phyloP scores from a whole-genome alignment of 2,797 vertebrate genomes.

The Gephyroberyx darwinii region DNA sequence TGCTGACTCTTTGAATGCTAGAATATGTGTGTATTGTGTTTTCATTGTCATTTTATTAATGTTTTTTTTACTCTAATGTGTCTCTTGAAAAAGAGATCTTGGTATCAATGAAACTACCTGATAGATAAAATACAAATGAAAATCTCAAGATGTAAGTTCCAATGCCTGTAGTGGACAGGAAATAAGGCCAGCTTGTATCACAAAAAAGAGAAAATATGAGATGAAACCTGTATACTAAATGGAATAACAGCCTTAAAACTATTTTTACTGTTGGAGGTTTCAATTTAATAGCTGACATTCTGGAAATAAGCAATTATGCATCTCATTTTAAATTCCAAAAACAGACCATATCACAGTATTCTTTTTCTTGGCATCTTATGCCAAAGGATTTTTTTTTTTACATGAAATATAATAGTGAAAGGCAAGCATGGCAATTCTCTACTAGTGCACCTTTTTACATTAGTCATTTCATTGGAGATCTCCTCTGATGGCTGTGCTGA shows the following conservation, averaged over 20 bases:
- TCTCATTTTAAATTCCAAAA: constrained; percentile 28
- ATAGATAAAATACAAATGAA: neutral
- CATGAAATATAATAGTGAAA: constrained; percentile 5
- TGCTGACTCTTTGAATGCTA: too few species aligned
- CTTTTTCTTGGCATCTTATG: constrained; percentile 5
- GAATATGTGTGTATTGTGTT: neutral
- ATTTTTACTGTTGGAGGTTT: neutral
- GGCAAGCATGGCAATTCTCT: constrained; percentile 19
- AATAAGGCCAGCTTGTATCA: neutral
- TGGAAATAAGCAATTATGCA: constrained; percentile 24
- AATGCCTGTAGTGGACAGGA: constrained; percentile 1
- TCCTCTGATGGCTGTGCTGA: constrained; percentile 39
- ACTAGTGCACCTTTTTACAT: constrained; percentile 37
- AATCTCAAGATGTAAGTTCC: neutral
- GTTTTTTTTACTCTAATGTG: too few species aligned
- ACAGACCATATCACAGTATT: neutral
- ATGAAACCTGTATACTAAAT: neutral
- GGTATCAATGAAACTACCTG: too few species aligned
- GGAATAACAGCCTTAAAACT: neutral
- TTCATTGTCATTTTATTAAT: too few species aligned
- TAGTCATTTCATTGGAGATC: constrained; percentile 32
- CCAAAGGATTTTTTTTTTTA: neutral
- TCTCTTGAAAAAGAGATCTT: too few species aligned
- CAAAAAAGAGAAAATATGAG: neutral
- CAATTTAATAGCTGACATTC: neutral